Evolutionary conservation across 2,113 vertebrate species (phyloP).

Genomic region (Lichenostomus cassidix): DNA sequence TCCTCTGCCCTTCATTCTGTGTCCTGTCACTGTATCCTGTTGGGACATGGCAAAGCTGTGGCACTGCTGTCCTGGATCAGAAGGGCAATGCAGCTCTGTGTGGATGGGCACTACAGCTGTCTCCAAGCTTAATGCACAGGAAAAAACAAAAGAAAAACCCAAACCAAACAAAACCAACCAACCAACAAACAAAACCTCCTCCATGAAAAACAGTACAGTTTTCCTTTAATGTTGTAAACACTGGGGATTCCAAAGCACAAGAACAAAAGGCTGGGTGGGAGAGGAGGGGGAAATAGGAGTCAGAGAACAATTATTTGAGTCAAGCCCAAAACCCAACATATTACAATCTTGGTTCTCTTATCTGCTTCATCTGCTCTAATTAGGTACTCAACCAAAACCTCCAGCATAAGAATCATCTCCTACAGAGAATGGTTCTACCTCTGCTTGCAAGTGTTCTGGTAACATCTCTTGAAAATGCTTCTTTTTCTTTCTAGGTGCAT

Average conservation of each 20-base stretch:
- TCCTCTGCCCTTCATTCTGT: neutral
- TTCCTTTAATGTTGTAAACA: neutral
- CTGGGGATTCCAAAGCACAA: neutral
- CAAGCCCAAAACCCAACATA: neutral
- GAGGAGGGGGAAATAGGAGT: rapidly evolving
- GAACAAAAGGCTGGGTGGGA: neutral
- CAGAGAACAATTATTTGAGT: neutral
- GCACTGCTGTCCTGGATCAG: rapidly evolving
- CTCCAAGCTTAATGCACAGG: neutral
- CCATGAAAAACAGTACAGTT: neutral
- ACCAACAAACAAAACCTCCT: neutral
- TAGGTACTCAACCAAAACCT: neutral
- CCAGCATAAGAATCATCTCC: neutral
- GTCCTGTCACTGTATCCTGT: neutral
- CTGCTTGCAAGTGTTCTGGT: neutral
- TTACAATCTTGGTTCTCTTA: neutral
- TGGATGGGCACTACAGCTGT: neutral
- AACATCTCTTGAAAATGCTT: neutral
- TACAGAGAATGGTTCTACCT: neutral
- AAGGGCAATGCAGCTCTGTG: neutral
- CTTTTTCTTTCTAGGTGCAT: neutral
- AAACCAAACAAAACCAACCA: neutral
- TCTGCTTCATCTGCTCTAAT: neutral
- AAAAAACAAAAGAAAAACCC: neutral
- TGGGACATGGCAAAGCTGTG: neutral